phyloP scores from a whole-genome alignment of 2,797 vertebrate genomes.

The Eptatretus atami region DNA sequence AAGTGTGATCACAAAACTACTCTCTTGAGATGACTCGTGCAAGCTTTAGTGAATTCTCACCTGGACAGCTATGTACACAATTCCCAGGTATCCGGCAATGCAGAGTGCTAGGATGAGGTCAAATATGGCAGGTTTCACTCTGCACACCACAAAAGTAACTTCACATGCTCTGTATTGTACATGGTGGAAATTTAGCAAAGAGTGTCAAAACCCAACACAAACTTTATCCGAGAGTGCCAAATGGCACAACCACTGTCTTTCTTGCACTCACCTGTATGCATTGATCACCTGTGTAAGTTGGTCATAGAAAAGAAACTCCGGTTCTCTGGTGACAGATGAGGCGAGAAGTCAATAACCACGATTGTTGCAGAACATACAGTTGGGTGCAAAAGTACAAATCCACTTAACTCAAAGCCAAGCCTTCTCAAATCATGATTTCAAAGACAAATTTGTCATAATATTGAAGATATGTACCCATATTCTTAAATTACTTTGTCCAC shows the following conservation, averaged over 20 bases:
- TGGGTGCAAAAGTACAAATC: too few species aligned
- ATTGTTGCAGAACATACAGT: background rate
- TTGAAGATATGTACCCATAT: too few species aligned
- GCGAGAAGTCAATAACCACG: constrained; percentile 6
- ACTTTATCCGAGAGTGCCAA: too few species aligned
- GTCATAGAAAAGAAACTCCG: constrained; percentile 95
- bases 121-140: constrained; percentile 91
- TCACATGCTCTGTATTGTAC: background rate
- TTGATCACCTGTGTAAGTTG: constrained; percentile 97
- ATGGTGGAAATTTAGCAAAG: too few species aligned
- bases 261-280: constrained; percentile 42
- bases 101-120: constrained; percentile 73
- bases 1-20: too few species aligned
- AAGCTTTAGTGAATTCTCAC: constrained; percentile 15
- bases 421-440: too few species aligned
- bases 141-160: constrained; percentile 12
- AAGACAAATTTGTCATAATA: too few species aligned
- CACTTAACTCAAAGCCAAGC: background rate
- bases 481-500: too few species aligned
- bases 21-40: too few species aligned
- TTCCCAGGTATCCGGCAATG: constrained; percentile 63
- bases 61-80: constrained; percentile 66
- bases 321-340: constrained; percentile 29
- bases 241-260: too few species aligned
- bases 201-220: too few species aligned